Percentiles rank a stretch among this genome's conserved stretches.
Conservation (phyloP, 2,113 vertebrate genomes). For the rabbit (Oryctolagus cuniculus) region mOryCun1.1 NC_091442.1:65489501-65490000, state of each 20-base stretch:
- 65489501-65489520: not conserved
- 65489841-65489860: not conserved
- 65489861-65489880: not conserved
- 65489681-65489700: not conserved
- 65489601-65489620: not conserved
- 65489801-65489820: not conserved
- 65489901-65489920: no score
- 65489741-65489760: not conserved
- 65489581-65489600: slow-evolving; percentile 4
- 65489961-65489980: slow-evolving; percentile 91
- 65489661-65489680: not conserved
- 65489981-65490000: slow-evolving; percentile 99
- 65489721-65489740: not conserved
- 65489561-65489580: slow-evolving; percentile 13
- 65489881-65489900: not conserved
- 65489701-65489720: not conserved
- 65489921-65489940: rapidly evolving
- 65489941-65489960: slow-evolving; percentile 88
- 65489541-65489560: not conserved
- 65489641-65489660: not conserved
- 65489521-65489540: not conserved
- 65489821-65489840: not conserved
- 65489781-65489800: not conserved
- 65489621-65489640: not conserved
- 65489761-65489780: not conserved